Conservation (phyloP, 2,888 invertebrate species). For the Ophonus ardosiacus region DNA sequence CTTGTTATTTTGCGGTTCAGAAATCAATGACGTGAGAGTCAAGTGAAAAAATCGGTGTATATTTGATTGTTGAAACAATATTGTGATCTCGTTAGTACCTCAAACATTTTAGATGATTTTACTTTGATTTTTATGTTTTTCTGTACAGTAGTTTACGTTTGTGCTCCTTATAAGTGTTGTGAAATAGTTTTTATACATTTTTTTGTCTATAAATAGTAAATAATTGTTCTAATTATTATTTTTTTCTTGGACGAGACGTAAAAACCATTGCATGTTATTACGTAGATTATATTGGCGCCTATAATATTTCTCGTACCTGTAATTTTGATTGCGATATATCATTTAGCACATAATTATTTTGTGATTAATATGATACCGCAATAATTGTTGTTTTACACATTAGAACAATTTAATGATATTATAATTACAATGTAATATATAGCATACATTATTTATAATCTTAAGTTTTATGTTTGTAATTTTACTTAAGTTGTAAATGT, state of each 20-base stretch:
- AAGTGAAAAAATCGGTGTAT: too few species aligned
- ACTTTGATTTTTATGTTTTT: neutral
- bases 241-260: neutral
- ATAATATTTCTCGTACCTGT: conserved; percentile 35
- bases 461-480: conserved; percentile 30
- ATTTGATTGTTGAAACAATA: neutral
- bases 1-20: too few species aligned
- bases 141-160: too few species aligned
- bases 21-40: too few species aligned
- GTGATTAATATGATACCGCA: conserved; percentile 38
- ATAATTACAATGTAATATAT: conserved; percentile 21
- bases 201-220: conserved; percentile 2
- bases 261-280: conserved; percentile 33
- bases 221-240: conserved; percentile 12
- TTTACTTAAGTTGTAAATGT: conserved; percentile 15
- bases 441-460: conserved; percentile 8
- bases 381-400: conserved; percentile 27
- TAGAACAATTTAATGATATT: conserved; percentile 35
- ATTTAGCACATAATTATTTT: conserved; percentile 44
- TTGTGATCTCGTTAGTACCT: neutral
- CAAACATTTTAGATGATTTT: neutral
- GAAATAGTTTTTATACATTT: neutral
- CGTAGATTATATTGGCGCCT: conserved; percentile 22
- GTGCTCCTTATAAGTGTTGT: too few species aligned
- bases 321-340: conserved; percentile 43